Evolutionary conservation across 2,888 invertebrate genomes (phyloP), one percentile per base, ranked within the genome.

Genomic region (Sisyra nigra): DNA sequence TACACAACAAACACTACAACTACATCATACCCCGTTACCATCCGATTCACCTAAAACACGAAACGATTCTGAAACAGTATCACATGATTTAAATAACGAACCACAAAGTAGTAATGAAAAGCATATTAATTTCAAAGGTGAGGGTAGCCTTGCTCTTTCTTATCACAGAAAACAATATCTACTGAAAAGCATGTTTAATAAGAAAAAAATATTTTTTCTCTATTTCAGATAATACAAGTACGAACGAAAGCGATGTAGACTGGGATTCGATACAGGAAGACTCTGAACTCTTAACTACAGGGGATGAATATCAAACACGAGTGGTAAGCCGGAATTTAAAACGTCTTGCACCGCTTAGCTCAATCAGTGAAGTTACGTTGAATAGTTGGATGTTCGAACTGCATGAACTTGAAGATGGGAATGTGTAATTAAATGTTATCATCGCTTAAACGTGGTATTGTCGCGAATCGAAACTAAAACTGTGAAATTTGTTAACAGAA

Each of bases 201-300:
- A 30, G 15, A 40, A 11, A 2, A 14, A 40, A n/a, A n/a, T n/a
- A n/a, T n/a, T n/a, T n/a, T n/a, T n/a, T n/a, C n/a, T n/a, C n/a
- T n/a, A n/a, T n/a, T 32, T 4, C 24, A 24, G 24, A 24, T 24
- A 24, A 24, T 24, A 24, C 24, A 24, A 29, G 13, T 32, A 30
- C 24, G 24, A 24, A 40, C 14, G 35, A 42, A 34, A 35, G 17
- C 52, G 74, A 75, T 49, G 58, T 71, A 44, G 62, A 68, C 24
- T 74, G 71, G 69, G 74, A 74, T 50, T 63, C 71, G 3, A 57
- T 72, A 17, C 68, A 68, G 47, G 75, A 76, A 53, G 54, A 54
- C 17, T 51, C 59, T 9, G 66, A 63, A 47, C 56, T 60, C 11
- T 52, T 62, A 37, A 55, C 55, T 42, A 48, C 41, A 14, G 46